phyloP scores from a whole-genome alignment of 2,797 vertebrate species.

The Synanceia verrucosa region DNA sequence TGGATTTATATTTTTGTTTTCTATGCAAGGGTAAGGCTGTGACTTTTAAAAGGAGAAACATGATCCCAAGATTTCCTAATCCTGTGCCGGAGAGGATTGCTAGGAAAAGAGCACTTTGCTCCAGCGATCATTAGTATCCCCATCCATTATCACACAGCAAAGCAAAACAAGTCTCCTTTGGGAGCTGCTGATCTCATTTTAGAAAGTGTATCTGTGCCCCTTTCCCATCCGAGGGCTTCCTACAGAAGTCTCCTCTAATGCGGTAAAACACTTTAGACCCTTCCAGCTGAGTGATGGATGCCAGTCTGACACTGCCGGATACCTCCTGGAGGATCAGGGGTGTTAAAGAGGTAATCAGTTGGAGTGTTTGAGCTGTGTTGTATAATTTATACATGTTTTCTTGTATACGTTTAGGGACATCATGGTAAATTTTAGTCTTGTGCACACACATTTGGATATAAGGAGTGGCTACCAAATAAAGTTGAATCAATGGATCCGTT shows the following conservation, averaged over 20 bases:
- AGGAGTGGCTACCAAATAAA: no score
- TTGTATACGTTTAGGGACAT: not conserved
- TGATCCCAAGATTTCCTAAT: not conserved
- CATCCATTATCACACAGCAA: conserved; percentile 44
- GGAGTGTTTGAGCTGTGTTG: conserved; percentile 16
- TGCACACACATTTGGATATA: no score
- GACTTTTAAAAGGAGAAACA: not conserved
- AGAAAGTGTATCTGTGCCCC: conserved; percentile 37
- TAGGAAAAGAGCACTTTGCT: conserved; percentile 29
- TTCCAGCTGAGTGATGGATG: conserved; percentile 66
- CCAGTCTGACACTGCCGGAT: conserved; percentile 37
- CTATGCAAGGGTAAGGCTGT: conserved; percentile 6
- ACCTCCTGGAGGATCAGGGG: conserved; percentile 8
- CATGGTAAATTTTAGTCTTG: no score
- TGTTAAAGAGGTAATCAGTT: conserved; percentile 33
- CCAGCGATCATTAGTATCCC: conserved; percentile 27
- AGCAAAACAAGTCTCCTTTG: conserved; percentile 51
- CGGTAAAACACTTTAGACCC: conserved; percentile 42
- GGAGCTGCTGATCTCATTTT: conserved; percentile 58
- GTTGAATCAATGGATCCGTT: no score
- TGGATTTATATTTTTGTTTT: conserved; percentile 28
- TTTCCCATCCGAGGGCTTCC: conserved; percentile 63
- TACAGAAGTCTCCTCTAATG: conserved; percentile 62
- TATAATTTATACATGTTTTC: not conserved
- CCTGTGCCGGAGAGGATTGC: not conserved